Conservation (phyloP, 2,797 vertebrate genomes). For the Botia almorhae region DNA sequence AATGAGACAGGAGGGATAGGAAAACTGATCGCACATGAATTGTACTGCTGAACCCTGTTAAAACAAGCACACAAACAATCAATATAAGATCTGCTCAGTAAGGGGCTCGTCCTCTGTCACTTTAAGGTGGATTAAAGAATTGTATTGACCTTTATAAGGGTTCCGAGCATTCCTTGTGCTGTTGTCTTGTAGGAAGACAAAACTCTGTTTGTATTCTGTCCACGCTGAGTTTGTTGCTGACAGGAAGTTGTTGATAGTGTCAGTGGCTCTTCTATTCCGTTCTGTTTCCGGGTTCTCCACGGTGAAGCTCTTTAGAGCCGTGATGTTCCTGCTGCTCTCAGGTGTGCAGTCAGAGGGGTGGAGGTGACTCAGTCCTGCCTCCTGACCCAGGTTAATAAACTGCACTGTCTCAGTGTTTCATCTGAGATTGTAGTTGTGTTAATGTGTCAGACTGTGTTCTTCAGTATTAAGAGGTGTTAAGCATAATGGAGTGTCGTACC, state of each 20-base stretch:
- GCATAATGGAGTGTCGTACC: too few species aligned
- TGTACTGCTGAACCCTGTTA: neutral
- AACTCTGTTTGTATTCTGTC: slow-evolving; percentile 80
- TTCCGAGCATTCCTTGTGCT: slow-evolving; percentile 79
- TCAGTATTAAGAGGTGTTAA: too few species aligned
- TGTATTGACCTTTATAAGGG: neutral
- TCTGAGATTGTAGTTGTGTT: neutral
- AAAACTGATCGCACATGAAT: slow-evolving; percentile 38
- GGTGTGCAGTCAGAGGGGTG: slow-evolving; percentile 88
- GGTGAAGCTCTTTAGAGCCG: slow-evolving; percentile 83
- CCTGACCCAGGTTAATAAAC: slow-evolving; percentile 86
- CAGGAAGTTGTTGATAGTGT: neutral
- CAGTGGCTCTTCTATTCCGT: neutral
- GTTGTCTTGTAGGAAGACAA: slow-evolving; percentile 82
- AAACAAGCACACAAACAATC: slow-evolving; percentile 15
- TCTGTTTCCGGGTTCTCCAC: slow-evolving; percentile 79
- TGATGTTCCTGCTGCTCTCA: slow-evolving; percentile 84
- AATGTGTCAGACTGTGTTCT: neutral
- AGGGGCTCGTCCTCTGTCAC: slow-evolving; percentile 89
- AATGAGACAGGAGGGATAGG: slow-evolving; percentile 68
- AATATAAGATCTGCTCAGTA: slow-evolving; percentile 82
- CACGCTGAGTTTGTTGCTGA: neutral
- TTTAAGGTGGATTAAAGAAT: slow-evolving; percentile 81
- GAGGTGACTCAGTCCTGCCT: slow-evolving; percentile 80
- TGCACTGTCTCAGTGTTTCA: neutral